A percentile compares a stretch with the other conserved stretches of the same genome.
Conservation (phyloP, 2,113 vertebrate species). For the Peromyscus polionotus region DNA sequence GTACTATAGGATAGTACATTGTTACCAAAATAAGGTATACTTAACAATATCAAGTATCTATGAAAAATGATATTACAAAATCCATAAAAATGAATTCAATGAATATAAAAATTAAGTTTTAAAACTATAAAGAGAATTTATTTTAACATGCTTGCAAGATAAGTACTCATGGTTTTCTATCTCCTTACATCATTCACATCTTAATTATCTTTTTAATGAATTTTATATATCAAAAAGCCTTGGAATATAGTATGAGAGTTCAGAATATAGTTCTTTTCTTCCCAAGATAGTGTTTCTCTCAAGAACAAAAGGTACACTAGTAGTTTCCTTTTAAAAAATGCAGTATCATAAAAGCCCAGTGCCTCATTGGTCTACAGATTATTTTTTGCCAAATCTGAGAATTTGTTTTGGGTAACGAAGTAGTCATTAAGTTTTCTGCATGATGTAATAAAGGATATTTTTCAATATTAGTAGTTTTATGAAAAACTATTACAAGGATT, state of each 20-base stretch:
- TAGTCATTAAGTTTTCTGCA: not conserved
- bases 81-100: not conserved
- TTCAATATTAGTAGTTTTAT: not conserved
- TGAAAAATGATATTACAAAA: not conserved
- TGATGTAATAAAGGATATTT: not conserved
- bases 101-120: not conserved
- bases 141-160: not conserved
- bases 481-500: not conserved
- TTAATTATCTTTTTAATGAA: not conserved
- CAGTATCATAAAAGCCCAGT: slow-evolving; percentile 16
- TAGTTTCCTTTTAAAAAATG: not conserved
- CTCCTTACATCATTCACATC: not conserved
- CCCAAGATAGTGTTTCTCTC: not conserved
- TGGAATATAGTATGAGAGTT: not conserved
- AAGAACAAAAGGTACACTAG: not conserved
- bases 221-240: not conserved
- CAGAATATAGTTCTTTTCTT: not conserved
- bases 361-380: not conserved
- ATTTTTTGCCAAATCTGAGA: slow-evolving; percentile 1
- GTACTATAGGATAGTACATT: not conserved
- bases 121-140: not conserved
- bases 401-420: not conserved
- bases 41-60: slow-evolving; percentile 6
- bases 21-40: slow-evolving; percentile 30
- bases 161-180: not conserved